Conservation (phyloP, 2,888 invertebrate genomes). For the Podabrus alpinus region DNA sequence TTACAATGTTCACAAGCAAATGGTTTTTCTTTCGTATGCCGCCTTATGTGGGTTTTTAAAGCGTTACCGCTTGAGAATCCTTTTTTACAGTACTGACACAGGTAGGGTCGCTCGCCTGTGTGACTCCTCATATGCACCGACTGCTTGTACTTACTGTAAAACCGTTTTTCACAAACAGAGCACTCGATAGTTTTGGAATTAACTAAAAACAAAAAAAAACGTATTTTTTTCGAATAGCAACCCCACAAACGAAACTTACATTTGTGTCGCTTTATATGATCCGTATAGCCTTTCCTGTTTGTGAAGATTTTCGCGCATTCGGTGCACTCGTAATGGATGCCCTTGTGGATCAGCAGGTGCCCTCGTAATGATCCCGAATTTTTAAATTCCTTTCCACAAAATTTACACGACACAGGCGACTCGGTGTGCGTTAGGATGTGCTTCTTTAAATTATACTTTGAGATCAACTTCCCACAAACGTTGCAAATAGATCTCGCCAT, state of each 20-base stretch:
- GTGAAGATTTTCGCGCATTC: background rate
- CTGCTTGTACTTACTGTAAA: conserved; percentile 6
- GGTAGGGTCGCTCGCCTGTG: conserved; percentile 23
- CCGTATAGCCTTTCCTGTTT: background rate
- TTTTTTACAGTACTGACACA: conserved; percentile 21
- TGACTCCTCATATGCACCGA: conserved; percentile 22
- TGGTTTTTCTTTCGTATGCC: conserved; percentile 27
- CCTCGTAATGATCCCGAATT: background rate
- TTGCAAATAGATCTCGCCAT: background rate
- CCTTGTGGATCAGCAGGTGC: background rate
- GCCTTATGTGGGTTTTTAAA: conserved; percentile 18
- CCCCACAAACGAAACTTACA: background rate
- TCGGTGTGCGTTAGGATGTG: background rate
- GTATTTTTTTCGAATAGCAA: background rate
- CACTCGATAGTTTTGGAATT: conserved; percentile 10
- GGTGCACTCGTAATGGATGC: background rate
- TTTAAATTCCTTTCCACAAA: background rate
- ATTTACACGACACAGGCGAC: background rate
- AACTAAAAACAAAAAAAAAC: background rate
- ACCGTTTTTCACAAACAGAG: conserved; percentile 16
- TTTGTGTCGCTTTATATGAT: background rate
- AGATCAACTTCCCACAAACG: background rate
- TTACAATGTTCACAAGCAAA: conserved; percentile 21
- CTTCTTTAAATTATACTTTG: background rate
- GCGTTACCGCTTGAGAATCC: conserved; percentile 22